phyloP scores from a whole-genome alignment of 1,140 invertebrate genomes.

The Drosophila paulistorum region DNA sequence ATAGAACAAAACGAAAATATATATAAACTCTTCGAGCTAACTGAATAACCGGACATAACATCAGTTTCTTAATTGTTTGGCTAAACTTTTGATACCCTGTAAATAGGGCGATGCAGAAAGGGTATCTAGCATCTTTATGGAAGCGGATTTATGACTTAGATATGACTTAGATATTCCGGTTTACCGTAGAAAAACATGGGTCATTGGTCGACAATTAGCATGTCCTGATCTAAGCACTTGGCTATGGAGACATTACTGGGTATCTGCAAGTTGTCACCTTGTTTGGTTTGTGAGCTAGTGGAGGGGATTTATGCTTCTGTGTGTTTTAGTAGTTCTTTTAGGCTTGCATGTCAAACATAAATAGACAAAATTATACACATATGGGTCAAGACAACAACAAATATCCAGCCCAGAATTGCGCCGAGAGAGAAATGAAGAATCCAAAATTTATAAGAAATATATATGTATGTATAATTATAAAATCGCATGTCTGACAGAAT shows the following conservation, averaged over 20 bases:
- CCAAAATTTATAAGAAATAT: conserved; percentile 39
- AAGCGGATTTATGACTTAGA: no score
- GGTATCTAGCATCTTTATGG: no score
- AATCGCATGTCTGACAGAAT: conserved; percentile 75
- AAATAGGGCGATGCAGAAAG: no score
- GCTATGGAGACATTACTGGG: no score
- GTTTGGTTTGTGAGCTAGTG: no score
- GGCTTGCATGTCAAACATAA: conserved; percentile 49
- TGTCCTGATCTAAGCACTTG: no score
- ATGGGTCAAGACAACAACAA: conserved; percentile 36
- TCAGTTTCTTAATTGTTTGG: conserved; percentile 50
- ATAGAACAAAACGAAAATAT: conserved; percentile 46
- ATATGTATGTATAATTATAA: conserved; percentile 66
- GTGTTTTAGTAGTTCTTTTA: not conserved
- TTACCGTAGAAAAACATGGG: no score
- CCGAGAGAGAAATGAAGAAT: conserved; percentile 8
- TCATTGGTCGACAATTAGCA: no score
- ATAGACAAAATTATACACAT: conserved; percentile 49
- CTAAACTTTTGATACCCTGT: conserved; percentile 39
- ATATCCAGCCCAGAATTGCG: not conserved
- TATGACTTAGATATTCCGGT: no score
- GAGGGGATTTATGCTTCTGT: conserved; percentile 1
- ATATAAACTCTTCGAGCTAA: conserved; percentile 15
- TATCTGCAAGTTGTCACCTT: not conserved
- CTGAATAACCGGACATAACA: conserved; percentile 47